Evolutionary conservation across 2,797 vertebrate species (phyloP).

Genomic region (Yasuhikotakia modesta): DNA sequence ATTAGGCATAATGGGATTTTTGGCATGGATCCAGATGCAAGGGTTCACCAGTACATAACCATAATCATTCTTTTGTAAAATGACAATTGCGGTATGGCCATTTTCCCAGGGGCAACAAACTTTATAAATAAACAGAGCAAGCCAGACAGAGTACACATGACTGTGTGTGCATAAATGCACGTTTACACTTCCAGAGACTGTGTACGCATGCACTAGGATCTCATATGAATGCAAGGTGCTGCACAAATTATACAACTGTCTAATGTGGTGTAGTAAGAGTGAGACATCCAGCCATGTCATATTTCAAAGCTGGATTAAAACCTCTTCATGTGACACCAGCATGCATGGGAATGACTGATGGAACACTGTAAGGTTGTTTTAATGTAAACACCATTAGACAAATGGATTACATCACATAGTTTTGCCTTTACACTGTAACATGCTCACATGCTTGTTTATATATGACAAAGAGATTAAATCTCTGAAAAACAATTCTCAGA

Average conservation of each 20-base stretch:
- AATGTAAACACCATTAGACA: constrained; percentile 62
- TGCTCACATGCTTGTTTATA: constrained; percentile 22
- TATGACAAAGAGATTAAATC: not conserved
- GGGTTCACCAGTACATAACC: not conserved
- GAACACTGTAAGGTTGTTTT: not conserved
- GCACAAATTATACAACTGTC: not conserved
- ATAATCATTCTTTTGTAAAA: not conserved
- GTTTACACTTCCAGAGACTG: not conserved
- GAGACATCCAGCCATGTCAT: not conserved
- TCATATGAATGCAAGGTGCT: not conserved
- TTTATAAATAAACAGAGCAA: not conserved
- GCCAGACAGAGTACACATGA: not conserved
- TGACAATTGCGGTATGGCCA: not conserved
- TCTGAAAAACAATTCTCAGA: constrained; percentile 30
- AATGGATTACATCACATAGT: constrained; percentile 36
- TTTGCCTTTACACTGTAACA: constrained; percentile 25
- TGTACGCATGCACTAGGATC: not conserved
- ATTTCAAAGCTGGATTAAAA: constrained; percentile 18
- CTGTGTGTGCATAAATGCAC: not conserved
- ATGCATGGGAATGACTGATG: constrained; percentile 44
- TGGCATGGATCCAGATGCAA: not conserved
- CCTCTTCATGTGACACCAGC: constrained; percentile 29
- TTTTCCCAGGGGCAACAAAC: not conserved
- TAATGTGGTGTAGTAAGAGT: not conserved
- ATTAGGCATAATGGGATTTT: not conserved